phyloP scores from a whole-genome alignment of 2,113 vertebrate genomes.

The Lophura nycthemera region DNA sequence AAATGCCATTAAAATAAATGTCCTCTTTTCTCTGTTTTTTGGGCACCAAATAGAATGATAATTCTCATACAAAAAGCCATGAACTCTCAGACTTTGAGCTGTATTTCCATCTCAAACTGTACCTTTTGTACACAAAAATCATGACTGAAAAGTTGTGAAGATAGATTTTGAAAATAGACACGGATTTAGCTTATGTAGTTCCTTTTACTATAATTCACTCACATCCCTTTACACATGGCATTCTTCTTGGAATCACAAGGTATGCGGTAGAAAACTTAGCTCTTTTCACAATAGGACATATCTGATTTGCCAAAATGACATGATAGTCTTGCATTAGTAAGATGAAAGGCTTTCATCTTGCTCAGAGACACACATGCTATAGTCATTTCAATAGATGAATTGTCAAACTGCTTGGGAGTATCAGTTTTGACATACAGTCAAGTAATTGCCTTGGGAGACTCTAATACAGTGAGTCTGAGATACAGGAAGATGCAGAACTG shows the following conservation, averaged over 20 bases:
- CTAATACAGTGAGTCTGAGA: constrained; percentile 15
- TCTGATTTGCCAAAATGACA: constrained; percentile 56
- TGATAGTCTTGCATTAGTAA: constrained; percentile 33
- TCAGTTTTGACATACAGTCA: constrained; percentile 60
- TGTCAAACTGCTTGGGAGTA: constrained; percentile 47
- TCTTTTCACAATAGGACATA: constrained; percentile 52
- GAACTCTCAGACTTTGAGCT: neutral
- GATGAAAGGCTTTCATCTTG: constrained; percentile 56
- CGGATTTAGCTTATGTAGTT: neutral
- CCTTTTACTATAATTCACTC: constrained; percentile 8
- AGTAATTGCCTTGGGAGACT: constrained; percentile 52
- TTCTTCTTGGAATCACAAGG: constrained; percentile 5
- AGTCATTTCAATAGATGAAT: constrained; percentile 61
- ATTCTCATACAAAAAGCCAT: neutral
- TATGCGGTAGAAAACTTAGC: neutral
- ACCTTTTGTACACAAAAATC: neutral
- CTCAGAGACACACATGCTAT: constrained; percentile 24
- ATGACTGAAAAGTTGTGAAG: neutral
- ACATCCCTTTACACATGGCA: neutral
- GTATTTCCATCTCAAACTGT: neutral
- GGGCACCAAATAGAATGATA: neutral
- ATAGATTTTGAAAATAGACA: neutral
- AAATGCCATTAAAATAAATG: neutral
- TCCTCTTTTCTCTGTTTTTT: neutral
- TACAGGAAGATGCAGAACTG: constrained; percentile 7